Percentiles rank a stretch among this genome's conserved stretches.
phyloP scores from a whole-genome alignment of 1,140 invertebrate species.

The Bombus confusus region DNA sequence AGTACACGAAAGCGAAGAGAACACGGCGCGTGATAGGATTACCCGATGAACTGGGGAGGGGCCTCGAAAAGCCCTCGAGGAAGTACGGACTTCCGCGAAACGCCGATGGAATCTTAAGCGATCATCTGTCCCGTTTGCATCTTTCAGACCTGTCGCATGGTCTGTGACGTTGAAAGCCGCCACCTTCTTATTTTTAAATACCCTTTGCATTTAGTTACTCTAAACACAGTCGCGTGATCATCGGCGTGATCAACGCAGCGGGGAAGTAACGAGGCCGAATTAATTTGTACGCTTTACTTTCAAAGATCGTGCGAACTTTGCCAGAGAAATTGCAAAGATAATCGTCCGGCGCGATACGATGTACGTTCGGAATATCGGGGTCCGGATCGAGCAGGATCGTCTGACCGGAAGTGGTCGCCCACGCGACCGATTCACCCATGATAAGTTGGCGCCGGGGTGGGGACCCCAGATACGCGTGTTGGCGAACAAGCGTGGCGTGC shows the following conservation, averaged over 20 bases:
- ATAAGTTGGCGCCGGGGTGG: conserved; percentile 59
- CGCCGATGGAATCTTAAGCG: conserved; percentile 68
- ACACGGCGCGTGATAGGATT: conserved; percentile 58
- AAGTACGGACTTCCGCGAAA: conserved; percentile 71
- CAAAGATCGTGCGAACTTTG: neutral
- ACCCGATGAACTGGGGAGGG: conserved; percentile 29
- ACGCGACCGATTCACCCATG: conserved; percentile 60
- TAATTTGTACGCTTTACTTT: neutral
- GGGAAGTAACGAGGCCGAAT: neutral
- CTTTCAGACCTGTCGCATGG: too few species aligned
- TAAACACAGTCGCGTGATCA: neutral
- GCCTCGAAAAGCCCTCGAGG: conserved; percentile 43
- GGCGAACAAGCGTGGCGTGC: conserved; percentile 27
- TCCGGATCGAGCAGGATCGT: conserved; percentile 9
- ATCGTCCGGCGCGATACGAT: neutral
- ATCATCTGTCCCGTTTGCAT: conserved; percentile 57
- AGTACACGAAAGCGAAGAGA: conserved; percentile 51
- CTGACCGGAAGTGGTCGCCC: conserved; percentile 70
- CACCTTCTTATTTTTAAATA: neutral
- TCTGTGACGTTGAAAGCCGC: too few species aligned
- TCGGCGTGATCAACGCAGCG: neutral
- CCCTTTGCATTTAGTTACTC: neutral
- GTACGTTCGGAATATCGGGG: neutral
- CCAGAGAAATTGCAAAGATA: neutral
- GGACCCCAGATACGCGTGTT: conserved; percentile 32